Evolutionary conservation across 2,113 vertebrate species (phyloP), one percentile per base, ranked within the genome.

Genomic region (Mormoops blainvillei): DNA sequence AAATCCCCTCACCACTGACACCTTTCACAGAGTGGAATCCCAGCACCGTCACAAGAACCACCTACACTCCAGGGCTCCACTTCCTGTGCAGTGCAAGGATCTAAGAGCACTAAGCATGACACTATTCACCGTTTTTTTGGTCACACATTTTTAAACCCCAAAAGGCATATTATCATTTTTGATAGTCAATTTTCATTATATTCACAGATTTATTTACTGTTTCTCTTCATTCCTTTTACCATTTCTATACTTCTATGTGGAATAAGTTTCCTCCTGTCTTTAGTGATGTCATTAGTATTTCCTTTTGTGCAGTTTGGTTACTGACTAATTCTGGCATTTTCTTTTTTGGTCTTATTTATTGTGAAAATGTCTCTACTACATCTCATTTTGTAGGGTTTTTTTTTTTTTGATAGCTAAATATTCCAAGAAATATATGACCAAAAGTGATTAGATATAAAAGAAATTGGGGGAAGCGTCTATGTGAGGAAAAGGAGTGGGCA

Each of bases 311-410:
- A 28, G 4, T 50, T 67, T 58, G n/a, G 38, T 52, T 38, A 73
- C 26, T 38, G 63, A 82, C 63, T 28, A 52, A 85, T 65, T 68
- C 74, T 89, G 24, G 33, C n/a, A 70, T 38, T 92, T 50, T 70
- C 28, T 38, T 48, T 63, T 63, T 63, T 11, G 8, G 1, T 24
- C 7, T 70, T 67, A 36, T 68, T 89, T 41, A 36, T 43, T 95
- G 20, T 38, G 15, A 86, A 63, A 95, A 90, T 11, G 4, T 74
- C 10, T 92, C 10, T 78, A 33, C 70, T 61, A 11, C 6, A 41
- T 2, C 52, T 80, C 13, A 85, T 54, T 61, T 78, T 68, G 26
- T 86, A 28, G 5, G 4, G 7, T 61, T 31, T 16, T 87, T 63
- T 87, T 78, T 43, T n/a, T 67, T 82, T 82, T 45, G 68, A 26